Evolutionary conservation across 37 sponge, comb jelly and placozoan genomes (phyloP).

Genomic region (Cladorhizidae sp.): DNA sequence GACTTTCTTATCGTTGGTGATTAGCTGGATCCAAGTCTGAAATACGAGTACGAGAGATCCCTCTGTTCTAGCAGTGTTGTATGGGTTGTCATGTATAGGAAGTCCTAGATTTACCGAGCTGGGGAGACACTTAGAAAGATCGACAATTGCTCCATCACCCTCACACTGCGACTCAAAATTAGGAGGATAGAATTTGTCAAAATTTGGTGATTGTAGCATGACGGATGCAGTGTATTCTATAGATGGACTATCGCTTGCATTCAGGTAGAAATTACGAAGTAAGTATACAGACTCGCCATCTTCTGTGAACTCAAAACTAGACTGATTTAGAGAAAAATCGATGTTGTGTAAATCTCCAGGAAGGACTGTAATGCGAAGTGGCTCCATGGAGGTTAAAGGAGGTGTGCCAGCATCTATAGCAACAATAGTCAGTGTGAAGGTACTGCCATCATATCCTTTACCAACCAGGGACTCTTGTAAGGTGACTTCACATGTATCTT

Average conservation of each 20-base stretch:
- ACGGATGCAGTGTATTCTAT: conserved; percentile 7
- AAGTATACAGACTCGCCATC: conserved; percentile 32
- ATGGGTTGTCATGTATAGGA: not conserved
- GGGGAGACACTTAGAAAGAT: conserved; percentile 11
- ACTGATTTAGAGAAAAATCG: conserved; percentile 8
- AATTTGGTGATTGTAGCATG: conserved; percentile 6
- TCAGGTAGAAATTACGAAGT: conserved; percentile 13
- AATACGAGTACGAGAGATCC: conserved; percentile 4
- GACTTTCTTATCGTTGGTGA: not conserved
- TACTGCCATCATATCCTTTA: not conserved
- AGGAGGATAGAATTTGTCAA: conserved; percentile 8
- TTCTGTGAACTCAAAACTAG: conserved; percentile 25
- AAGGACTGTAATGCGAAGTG: conserved; percentile 8
- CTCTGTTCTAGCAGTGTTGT: not conserved
- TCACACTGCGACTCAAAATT: conserved; percentile 1
- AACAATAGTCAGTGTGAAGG: conserved; percentile 12
- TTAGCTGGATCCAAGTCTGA: conserved; percentile 26
- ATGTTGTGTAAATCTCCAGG: conserved; percentile 5
- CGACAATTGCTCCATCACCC: conserved; percentile 8
- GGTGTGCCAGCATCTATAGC: conserved; percentile 39
- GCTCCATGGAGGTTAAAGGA: not conserved
- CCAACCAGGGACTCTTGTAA: not conserved
- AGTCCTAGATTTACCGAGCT: not conserved
- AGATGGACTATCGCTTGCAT: not conserved
- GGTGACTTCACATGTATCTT: conserved; percentile 18